Base-by-base conservation (phyloP, 2,797 vertebrate species). In the Spondyliosoma cantharus region DNA sequence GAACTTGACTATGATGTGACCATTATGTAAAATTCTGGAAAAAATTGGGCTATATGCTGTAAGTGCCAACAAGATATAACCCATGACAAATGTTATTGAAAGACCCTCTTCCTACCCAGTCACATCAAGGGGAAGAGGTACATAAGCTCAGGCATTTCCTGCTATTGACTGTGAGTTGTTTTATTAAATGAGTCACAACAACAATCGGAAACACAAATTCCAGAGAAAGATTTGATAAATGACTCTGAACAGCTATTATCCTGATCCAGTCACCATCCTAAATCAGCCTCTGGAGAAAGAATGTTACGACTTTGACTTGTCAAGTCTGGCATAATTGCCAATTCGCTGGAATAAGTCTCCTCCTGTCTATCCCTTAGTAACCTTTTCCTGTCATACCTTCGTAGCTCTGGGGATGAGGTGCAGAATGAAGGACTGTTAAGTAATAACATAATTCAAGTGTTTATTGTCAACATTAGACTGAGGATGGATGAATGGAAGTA, bases 391-490 rank as follows among this genome's bases (percentile, higher is more conserved):
- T 83, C 68, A 24, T 56, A 57, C n/a, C 54, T 60, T 64, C 54
- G 45, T 75, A 78, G 50, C 62, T 79, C 12, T 54, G n/a, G 56
- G 8, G 46, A 71, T 37, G 3, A 17, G 13, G 3, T 72, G 13
- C 43, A 50, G 46, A 77, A 71, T 48, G 54, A 69, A 4, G 43
- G 20, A 42, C 69, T 62, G 17, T 67, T 64, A 15, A 50, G 50
- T 76, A 32, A 32, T 32, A 32, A 22, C 3, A 8, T 56, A 22
- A 53, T 78, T 53, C 25, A 63, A 52, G 60, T 80, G 58, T 80
- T 81, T 81, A 82, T 75, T 73, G 58, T 83, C 54, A 72, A 76
- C 73, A 67, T 73, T 60, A 56, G 24, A 13, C 32, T 11, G 24
- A 27, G 27, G 43, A 65, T 42, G 22, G 61, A 61, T 78, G 37